A percentile compares a stretch with the other conserved stretches of the same genome.
Conservation (phyloP, 2,113 vertebrate species). For the Hypomesus transpacificus region DNA sequence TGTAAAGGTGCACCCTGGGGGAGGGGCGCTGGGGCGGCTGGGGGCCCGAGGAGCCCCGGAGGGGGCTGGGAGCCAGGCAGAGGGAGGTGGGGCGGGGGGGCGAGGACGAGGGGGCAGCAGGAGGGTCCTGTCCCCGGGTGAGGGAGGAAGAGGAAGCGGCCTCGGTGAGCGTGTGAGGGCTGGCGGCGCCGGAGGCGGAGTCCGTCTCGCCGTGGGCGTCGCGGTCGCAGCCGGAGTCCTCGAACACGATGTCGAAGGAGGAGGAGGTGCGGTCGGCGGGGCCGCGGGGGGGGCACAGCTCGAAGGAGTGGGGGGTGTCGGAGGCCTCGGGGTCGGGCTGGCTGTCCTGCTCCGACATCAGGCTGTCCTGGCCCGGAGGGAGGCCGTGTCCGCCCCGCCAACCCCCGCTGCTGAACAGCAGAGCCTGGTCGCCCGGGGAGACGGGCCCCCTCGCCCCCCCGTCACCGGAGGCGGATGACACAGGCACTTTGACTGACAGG, state of each 20-base stretch:
- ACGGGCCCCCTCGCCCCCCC: constrained; percentile 36
- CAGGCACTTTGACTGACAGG: constrained; percentile 86
- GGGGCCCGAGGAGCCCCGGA: constrained; percentile 35
- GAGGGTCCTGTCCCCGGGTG: constrained; percentile 39
- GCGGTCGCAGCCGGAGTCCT: constrained; percentile 90
- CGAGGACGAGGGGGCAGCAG: constrained; percentile 42
- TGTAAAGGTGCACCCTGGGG: constrained; percentile 95
- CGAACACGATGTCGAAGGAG: constrained; percentile 91
- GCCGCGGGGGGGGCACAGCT: constrained; percentile 71
- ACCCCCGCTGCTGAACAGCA: constrained; percentile 59
- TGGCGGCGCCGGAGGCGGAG: constrained; percentile 45
- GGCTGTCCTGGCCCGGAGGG: constrained; percentile 76
- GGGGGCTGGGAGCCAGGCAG: constrained; percentile 75
- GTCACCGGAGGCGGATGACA: constrained; percentile 58
- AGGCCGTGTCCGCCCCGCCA: constrained; percentile 27
- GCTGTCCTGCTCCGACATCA: constrained; percentile 74
- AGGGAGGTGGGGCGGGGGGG: constrained; percentile 85
- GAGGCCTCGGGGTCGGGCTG: constrained; percentile 74
- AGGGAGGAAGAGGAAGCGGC: constrained; percentile 45
- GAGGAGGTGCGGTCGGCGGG: constrained; percentile 87
- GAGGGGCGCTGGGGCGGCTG: constrained; percentile 75
- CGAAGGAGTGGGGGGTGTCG: constrained; percentile 71
- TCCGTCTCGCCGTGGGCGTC: constrained; percentile 56
- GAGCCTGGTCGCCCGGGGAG: not conserved
- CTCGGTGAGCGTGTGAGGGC: constrained; percentile 26